Evolutionary conservation across 2,888 invertebrate species (phyloP).

Genomic region (Stenolophus ochropezus): DNA sequence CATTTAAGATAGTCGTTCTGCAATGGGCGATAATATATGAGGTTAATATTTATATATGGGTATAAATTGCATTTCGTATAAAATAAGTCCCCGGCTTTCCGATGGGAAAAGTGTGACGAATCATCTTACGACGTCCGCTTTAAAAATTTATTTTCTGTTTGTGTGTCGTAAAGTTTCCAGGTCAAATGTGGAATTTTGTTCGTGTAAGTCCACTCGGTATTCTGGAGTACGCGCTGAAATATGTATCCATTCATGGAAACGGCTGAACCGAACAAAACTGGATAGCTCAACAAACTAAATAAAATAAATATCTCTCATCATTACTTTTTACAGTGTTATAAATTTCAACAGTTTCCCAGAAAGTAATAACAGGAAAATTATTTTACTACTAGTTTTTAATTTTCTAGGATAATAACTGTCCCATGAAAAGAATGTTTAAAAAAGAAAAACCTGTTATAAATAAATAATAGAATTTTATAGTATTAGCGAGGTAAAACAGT

Average conservation of each 20-base stretch:
- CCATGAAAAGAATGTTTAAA: neutral
- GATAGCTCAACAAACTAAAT: neutral
- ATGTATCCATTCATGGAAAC: slow-evolving; percentile 1
- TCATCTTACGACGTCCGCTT: slow-evolving; percentile 16
- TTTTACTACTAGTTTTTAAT: neutral
- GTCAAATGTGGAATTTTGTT: slow-evolving; percentile 4
- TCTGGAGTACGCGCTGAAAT: slow-evolving; percentile 5
- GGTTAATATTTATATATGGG: too few species aligned
- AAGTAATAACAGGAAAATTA: neutral
- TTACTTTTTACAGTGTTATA: neutral
- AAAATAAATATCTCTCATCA: neutral
- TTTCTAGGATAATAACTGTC: neutral
- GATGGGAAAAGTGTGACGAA: neutral
- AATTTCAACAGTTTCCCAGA: neutral
- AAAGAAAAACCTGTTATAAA: neutral
- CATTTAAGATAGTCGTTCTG: too few species aligned
- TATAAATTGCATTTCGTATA: neutral
- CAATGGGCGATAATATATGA: neutral
- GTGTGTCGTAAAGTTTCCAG: slow-evolving; percentile 26
- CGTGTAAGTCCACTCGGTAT: slow-evolving; percentile 7
- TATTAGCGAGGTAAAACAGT: too few species aligned
- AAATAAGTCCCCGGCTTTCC: neutral
- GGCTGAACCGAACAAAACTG: neutral
- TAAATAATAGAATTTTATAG: neutral
- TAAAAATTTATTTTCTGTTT: slow-evolving; percentile 26